A percentile compares a stretch with the other conserved stretches of the same genome.
Evolutionary conservation across 2,888 invertebrate genomes (phyloP).

Genomic region (Drosophila hamatofila): DNA sequence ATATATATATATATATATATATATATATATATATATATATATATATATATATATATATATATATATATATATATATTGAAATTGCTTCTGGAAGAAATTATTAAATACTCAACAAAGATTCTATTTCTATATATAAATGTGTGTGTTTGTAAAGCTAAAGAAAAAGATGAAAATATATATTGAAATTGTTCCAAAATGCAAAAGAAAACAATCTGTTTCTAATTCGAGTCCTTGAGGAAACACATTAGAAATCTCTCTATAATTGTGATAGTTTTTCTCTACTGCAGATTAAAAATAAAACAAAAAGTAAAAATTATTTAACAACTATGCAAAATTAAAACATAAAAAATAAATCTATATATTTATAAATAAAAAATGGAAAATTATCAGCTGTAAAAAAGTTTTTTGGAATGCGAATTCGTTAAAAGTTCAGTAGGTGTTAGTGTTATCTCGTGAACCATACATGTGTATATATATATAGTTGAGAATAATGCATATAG

Average conservation of each 20-base stretch:
- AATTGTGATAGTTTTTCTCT: slow-evolving; percentile 74
- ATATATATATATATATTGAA: background rate
- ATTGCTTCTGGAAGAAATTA: background rate
- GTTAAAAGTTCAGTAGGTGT: slow-evolving; percentile 34
- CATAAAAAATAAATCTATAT: background rate
- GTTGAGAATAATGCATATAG: background rate
- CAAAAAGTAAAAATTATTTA: background rate
- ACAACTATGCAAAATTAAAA: slow-evolving; percentile 15
- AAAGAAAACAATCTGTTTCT: slow-evolving; percentile 51
- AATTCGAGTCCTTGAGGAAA: slow-evolving; percentile 38
- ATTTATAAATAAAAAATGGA: background rate
- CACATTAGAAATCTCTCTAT: slow-evolving; percentile 64
- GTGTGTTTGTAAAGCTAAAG: slow-evolving; percentile 22
- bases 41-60: background rate
- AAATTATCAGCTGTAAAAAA: slow-evolving; percentile 7
- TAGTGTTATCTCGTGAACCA: slow-evolving; percentile 14
- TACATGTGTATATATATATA: background rate
- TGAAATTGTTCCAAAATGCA: slow-evolving; percentile 19
- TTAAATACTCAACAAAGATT: slow-evolving; percentile 10
- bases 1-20: slow-evolving; percentile 4
- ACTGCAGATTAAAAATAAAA: slow-evolving; percentile 27
- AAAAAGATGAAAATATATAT: background rate
- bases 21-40: background rate
- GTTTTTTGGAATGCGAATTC: slow-evolving; percentile 28
- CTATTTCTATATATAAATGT: slow-evolving; percentile 27